These are phyloP conservation scores for Isurus oxyrinchus DNA, from an alignment of 2,113 vertebrate genomes.

Conservation along the genomic window DNA sequence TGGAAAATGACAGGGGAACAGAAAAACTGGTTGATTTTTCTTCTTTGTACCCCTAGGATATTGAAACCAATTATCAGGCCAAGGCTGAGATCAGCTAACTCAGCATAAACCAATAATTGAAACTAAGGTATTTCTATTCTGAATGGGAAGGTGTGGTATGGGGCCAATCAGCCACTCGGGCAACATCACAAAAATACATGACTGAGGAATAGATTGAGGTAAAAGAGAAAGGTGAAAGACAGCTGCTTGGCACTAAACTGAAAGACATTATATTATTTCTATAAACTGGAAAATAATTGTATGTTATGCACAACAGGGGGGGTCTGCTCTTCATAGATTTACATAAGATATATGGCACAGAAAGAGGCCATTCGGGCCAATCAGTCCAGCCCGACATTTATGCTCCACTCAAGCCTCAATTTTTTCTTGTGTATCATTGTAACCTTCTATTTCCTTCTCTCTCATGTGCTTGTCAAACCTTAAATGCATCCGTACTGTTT, in stretches of 20 bases:
- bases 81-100: not conserved
- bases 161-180: not conserved
- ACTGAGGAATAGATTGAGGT: not conserved
- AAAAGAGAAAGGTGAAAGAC: not conserved
- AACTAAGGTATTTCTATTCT: not conserved
- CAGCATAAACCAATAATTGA: not conserved
- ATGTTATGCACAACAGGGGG: not conserved
- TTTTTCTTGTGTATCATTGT: no score
- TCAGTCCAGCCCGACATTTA: no score
- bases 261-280: not conserved
- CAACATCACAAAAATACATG: not conserved
- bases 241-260: not conserved
- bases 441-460: no score
- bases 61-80: not conserved
- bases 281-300: not conserved
- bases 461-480: no score
- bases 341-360: no score
- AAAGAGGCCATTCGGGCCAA: no score
- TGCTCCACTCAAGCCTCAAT: no score
- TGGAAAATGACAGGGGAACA: not conserved
- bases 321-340: not conserved
- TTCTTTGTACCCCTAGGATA: not conserved
- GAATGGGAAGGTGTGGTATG: not conserved
- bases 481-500: no score
- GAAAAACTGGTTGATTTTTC: not conserved